Evolutionary conservation across 2,797 vertebrate species (phyloP), one percentile per base, ranked within the genome.

Genomic region (Tragelaphus oryx): DNA sequence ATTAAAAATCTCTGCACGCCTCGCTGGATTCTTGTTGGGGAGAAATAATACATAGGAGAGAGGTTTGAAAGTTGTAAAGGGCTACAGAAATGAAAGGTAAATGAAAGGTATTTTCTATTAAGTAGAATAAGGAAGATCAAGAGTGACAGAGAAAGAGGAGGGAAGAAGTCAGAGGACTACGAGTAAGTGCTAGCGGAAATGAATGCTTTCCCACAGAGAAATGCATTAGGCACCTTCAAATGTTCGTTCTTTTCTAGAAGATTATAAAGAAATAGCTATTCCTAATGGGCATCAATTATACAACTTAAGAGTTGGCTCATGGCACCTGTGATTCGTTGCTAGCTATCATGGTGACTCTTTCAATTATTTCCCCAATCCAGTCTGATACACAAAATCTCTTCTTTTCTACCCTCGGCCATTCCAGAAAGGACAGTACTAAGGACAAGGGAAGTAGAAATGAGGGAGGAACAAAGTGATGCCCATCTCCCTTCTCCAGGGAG

Each of bases 241-340:
- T n/a, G 80, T 65, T 82, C 81, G 1, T 79, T 82, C 79, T 82
- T 80, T 85, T 65, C 89, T 54, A 22, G 54, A 57, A 17, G 81
- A 92, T 91, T 94, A 92, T 85, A 89, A 96, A 97, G 88, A 24
- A 83, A 81, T 88, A 55, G 83, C 89, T 76, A 22, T 86, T 96
- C 84, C 85, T 94, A 93, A 95, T 84, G 94, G 95, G 59, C 87
- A 81, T 93, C 96, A 93, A 94, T 96, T 97, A 96, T 52, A 68
- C 95, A 62, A 74, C 60, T 65, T 71, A 76, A 85, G 65, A 90
- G 75, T 76, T 85, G 37, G 62, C 33, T 68, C 2, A 10, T 24
- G 74, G 89, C 84, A 81, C 74, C 94, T 78, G 81, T 89, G 93
- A 96, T 46, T 86, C 91, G 87, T 59, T 62, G 81, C 83, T 30